Evolutionary conservation across 1,140 invertebrate genomes (phyloP), one percentile per base, ranked within the genome.

Genomic region (Drosophila pallidifrons): DNA sequence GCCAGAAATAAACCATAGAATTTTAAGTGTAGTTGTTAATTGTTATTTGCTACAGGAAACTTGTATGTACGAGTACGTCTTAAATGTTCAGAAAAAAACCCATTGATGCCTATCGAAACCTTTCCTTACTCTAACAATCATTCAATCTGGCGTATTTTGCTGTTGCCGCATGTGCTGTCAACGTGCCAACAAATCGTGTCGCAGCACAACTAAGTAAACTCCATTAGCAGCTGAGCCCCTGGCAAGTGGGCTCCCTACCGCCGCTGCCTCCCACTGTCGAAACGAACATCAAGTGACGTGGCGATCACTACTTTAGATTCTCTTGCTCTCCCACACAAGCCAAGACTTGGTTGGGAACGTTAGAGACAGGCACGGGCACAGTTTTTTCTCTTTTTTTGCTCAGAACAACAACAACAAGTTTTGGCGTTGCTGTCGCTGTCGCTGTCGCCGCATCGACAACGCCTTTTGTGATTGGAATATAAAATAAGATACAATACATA

Each of bases 401-500:
- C 46, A 54, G 75, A 70, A 72, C 35, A 38, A 10, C 35, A 38
- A 38, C 73, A 82, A 60, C 73, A 82, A 72, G 63, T 80, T 82
- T 80, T 79, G 78, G 85, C 75, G 72, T 83, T 81, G 77, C 81
- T 79, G 85, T 88, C 77, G 77, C 85, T 75, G 82, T 83, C 78
- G 81, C 81, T 79, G 85, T 88, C 85, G 77, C 85, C 79, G 82
- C 79, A 68, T 79, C 78, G 85, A 90, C 85, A 88, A 89, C 85
- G 85, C 78, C 85, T 89, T 88, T 85, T 89, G 85, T 89, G 85
- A 81, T 81, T 89, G 81, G 85, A 89, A 89, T 89, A 89, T 82
- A 74, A 89, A 89, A 89, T 89, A 75, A 89, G 85, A 74, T 52
- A 64, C 70, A 77, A 73, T 59, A 61, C 43, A 28, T 51, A 78